Evolutionary conservation across 2,113 vertebrate genomes (phyloP).

Genomic region (Pelecanus crispus): DNA sequence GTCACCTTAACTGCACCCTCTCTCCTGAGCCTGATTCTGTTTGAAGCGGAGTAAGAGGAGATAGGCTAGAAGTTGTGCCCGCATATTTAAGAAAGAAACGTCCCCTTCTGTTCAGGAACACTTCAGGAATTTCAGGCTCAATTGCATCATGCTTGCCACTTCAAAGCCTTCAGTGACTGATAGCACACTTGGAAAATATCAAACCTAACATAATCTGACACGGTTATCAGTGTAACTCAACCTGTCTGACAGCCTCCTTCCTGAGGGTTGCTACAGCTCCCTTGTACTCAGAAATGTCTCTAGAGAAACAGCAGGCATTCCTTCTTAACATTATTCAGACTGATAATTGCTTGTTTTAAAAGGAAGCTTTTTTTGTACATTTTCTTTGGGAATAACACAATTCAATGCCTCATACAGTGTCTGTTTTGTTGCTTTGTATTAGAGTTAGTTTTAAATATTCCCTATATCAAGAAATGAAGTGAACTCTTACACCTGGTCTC

Average conservation of each 20-base stretch:
- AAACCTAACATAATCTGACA: not conserved
- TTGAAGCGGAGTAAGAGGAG: not conserved
- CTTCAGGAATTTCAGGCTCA: not conserved
- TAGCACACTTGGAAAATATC: slow-evolving; percentile 2
- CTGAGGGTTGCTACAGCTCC: not conserved
- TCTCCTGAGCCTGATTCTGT: not conserved
- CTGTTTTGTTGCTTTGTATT: not conserved
- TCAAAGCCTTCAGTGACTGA: not conserved
- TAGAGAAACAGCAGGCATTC: not conserved
- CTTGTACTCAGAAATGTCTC: not conserved
- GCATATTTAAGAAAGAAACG: not conserved
- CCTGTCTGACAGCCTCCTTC: not conserved
- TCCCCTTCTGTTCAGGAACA: not conserved
- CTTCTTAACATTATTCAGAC: not conserved
- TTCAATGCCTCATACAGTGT: not conserved
- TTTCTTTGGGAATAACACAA: not conserved
- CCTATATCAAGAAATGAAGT: not conserved
- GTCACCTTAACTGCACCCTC: not conserved
- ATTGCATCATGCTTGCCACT: not conserved
- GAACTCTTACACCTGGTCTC: not conserved
- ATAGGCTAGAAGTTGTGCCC: not conserved
- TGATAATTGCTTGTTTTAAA: not conserved
- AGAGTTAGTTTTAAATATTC: not conserved
- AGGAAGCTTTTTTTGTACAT: not conserved
- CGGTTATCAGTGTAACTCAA: not conserved